phyloP scores from a whole-genome alignment of 2,113 vertebrate genomes.

The Ochotona princeps region DNA sequence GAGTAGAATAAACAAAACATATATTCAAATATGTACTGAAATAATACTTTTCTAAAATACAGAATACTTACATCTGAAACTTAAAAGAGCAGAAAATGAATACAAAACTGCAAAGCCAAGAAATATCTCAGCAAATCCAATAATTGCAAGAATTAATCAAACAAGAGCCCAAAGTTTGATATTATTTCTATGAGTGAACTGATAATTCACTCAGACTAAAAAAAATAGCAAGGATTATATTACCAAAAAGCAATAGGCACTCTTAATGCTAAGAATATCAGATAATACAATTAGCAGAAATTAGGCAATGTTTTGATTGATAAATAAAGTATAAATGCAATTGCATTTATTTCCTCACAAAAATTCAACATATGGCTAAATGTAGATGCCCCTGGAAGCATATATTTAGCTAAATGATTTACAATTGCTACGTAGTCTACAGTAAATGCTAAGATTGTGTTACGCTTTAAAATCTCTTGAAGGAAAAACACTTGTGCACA shows the following conservation, averaged over 20 bases:
- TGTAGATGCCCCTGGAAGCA: not conserved
- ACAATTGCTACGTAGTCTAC: not conserved
- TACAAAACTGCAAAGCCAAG: not conserved
- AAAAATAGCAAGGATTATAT: not conserved
- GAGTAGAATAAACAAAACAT: slow-evolving; percentile 24
- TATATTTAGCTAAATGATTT: not conserved
- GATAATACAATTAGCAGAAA: not conserved
- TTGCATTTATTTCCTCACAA: not conserved
- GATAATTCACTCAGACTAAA: not conserved
- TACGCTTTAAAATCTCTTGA: not conserved
- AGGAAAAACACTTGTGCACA: not conserved
- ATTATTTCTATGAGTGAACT: not conserved
- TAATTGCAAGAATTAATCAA: slow-evolving; percentile 14
- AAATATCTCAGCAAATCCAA: not conserved
- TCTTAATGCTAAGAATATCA: not conserved
- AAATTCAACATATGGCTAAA: not conserved
- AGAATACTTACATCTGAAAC: not conserved
- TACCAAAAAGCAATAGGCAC: not conserved
- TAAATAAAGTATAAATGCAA: not conserved
- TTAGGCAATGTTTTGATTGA: not conserved
- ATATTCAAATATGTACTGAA: not conserved
- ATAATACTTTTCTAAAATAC: not conserved
- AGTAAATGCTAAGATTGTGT: not conserved
- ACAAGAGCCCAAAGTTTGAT: slow-evolving; percentile 7
- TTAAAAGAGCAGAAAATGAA: not conserved